Conservation (phyloP, 2,888 invertebrate species). For the Pachymerium ferrugineum region DNA sequence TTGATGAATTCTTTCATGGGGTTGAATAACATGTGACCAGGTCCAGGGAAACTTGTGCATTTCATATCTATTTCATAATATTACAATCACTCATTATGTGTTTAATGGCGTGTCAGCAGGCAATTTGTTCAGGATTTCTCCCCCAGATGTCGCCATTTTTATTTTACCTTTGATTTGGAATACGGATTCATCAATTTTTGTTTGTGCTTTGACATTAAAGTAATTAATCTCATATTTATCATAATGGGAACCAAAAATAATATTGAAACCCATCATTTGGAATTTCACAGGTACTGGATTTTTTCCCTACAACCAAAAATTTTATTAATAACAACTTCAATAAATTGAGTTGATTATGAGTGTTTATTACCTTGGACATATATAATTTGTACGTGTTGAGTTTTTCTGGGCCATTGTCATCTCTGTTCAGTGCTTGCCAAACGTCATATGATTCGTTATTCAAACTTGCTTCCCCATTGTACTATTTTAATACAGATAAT, state of each 20-base stretch:
- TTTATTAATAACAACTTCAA: no score
- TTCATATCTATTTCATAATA: not conserved
- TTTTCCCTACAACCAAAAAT: no score
- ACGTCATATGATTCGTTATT: slow-evolving; percentile 15
- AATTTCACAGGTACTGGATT: no score
- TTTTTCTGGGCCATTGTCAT: not conserved
- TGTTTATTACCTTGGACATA: slow-evolving; percentile 61
- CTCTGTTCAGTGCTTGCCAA: slow-evolving; percentile 34
- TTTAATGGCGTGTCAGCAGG: not conserved
- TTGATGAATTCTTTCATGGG: slow-evolving; percentile 88
- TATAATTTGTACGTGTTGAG: slow-evolving; percentile 69
- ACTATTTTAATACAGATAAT: no score
- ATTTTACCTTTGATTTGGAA: not conserved
- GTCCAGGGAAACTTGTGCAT: not conserved
- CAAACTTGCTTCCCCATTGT: not conserved
- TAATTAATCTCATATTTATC: not conserved
- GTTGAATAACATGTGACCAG: slow-evolving; percentile 52
- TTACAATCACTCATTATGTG: not conserved
- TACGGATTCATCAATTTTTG: not conserved
- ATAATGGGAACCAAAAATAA: not conserved
- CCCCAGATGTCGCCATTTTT: no score
- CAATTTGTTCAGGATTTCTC: no score
- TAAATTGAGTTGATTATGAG: no score
- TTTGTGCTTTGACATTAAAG: not conserved
- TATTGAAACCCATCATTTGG: no score